phyloP scores from a whole-genome alignment of 2,797 vertebrate genomes.

The Tapirus indicus region DNA sequence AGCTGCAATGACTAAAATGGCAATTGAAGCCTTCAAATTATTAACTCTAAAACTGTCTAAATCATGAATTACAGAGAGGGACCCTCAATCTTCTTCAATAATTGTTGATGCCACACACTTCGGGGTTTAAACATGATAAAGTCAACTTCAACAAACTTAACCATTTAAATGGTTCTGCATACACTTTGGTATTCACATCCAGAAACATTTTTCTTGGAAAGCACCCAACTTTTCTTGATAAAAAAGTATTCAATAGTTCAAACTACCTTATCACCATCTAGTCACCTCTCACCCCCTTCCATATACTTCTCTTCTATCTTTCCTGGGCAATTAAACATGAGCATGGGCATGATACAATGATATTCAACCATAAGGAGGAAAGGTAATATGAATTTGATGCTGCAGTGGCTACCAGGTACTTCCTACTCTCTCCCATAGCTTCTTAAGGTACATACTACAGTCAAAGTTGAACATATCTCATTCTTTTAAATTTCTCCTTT shows the following conservation, averaged over 20 bases:
- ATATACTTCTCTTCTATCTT: background rate
- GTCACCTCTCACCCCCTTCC: background rate
- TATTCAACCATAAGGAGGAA: background rate
- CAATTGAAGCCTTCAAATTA: conserved; percentile 25
- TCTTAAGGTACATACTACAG: background rate
- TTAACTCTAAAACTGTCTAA: conserved; percentile 6
- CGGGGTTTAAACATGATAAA: background rate
- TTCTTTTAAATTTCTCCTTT: background rate
- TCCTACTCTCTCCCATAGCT: background rate
- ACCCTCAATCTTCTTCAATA: conserved; percentile 7
- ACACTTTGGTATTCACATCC: background rate
- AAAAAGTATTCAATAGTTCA: background rate
- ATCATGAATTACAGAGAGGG: background rate
- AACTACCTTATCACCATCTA: background rate
- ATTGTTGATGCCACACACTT: background rate
- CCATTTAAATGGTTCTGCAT: background rate
- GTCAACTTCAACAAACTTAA: background rate
- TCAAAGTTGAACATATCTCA: background rate
- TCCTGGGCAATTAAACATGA: background rate
- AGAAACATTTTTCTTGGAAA: conserved; percentile 4
- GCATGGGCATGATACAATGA: background rate
- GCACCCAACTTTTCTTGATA: background rate
- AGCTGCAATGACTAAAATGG: background rate
- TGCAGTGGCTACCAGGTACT: background rate
- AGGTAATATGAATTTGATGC: background rate